Evolutionary conservation across 2,113 vertebrate species (phyloP), one percentile per base, ranked within the genome.

Genomic region (Lycocorax pyrrhopterus): DNA sequence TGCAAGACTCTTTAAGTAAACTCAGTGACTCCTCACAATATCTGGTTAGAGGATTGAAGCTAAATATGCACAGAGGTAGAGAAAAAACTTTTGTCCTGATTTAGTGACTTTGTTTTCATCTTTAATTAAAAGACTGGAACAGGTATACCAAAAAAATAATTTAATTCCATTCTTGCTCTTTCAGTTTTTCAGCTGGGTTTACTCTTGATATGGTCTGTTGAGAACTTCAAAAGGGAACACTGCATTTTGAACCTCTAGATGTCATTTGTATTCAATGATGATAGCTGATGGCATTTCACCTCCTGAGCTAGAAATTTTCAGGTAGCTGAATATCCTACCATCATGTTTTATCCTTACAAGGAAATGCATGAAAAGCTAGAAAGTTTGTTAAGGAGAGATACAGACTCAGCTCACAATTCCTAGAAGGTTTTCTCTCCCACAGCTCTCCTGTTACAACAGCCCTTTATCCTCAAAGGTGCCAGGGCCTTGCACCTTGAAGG

Each of bases 51-150:
- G 32, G 26, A 73, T 23, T 78, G 32, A 13, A 62, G 59, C 35
- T 85, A 89, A 94, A 93, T 96, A 94, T 87, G 63, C 80, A 78
- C 11, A 13, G 23, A 93, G 74, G 64, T 95, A 47, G 79, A 87
- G 62, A 89, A 93, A 96, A 97, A 83, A 41, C 58, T 87, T 89
- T 74, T 89, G 46, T 90, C 41, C 21, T 62, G 51, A 73, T 92
- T 92, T 83, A 93, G 27, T 79, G 84, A 68, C 51, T 74, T 74
- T 37, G 10, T 33, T 76, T 87, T 60, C 43, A 63, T 84, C 5
- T 64, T 91, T 90, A 60, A 63, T 87, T 90, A 43, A 43, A 91
- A 87, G 66, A 64, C 29, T 52, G 46, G 33, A 91, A 44, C 8
- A 79, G 18, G 4, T 68, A 43, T 43, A 55, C 55, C 46, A 77